Conservation (phyloP, 2,113 vertebrate genomes). For the Atractosteus spatula region DNA sequence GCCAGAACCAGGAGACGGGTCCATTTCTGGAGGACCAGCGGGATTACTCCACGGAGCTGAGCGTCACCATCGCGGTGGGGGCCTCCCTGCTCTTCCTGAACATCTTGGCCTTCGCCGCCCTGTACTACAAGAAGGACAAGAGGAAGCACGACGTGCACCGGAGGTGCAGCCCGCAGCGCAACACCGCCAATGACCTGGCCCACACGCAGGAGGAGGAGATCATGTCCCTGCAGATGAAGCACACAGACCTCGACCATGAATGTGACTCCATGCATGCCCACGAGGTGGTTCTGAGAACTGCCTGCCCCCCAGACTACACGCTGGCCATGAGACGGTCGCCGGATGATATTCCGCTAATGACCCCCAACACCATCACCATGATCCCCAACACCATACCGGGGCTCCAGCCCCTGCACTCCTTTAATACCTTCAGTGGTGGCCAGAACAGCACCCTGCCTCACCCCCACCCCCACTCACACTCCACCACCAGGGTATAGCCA, state of each 20-base stretch:
- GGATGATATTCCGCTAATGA: slow-evolving; percentile 97
- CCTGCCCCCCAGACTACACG: slow-evolving; percentile 97
- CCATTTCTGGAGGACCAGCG: slow-evolving; percentile 94
- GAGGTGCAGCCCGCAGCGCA: slow-evolving; percentile 92
- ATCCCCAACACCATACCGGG: slow-evolving; percentile 96
- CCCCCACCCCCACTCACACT: slow-evolving; percentile 94
- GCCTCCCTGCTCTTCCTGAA: slow-evolving; percentile 95
- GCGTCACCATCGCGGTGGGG: slow-evolving; percentile 93
- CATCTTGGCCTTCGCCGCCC: slow-evolving; percentile 92
- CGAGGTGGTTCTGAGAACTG: slow-evolving; percentile 94
- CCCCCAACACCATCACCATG: slow-evolving; percentile 98
- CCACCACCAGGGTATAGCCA: slow-evolving; percentile 99
- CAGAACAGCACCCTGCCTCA: slow-evolving; percentile 97
- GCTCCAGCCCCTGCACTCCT: slow-evolving; percentile 90
- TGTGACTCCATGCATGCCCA: slow-evolving; percentile 94
- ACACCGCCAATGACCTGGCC: slow-evolving; percentile 86
- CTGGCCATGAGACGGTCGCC: slow-evolving; percentile 97
- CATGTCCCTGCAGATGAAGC: slow-evolving; percentile 99
- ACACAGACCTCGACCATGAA: slow-evolving; percentile 94
- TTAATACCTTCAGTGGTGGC: slow-evolving; percentile 89
- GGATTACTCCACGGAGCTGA: slow-evolving; percentile 96
- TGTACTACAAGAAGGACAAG: slow-evolving; percentile 99
- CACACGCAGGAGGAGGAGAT: slow-evolving; percentile 98
- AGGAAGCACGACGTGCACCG: slow-evolving; percentile 91
- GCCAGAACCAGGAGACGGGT: slow-evolving; percentile 82